These are phyloP conservation scores for Microchrysa polita DNA, from an alignment of 2,888 invertebrate genomes.

Conservation along the genomic window DNA sequence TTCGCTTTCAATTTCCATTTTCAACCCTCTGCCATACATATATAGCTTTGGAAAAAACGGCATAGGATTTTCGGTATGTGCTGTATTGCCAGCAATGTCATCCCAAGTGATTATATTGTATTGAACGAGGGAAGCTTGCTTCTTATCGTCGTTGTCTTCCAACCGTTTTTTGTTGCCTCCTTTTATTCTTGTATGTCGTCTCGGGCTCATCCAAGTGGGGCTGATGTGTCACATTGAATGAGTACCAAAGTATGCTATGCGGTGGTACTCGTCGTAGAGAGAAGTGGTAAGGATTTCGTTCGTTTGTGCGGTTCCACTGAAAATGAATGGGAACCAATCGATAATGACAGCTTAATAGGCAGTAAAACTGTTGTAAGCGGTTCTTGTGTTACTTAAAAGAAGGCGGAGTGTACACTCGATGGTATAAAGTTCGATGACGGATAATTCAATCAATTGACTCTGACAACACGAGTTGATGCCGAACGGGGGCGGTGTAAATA, in stretches of 20 bases:
- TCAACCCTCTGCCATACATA: neutral
- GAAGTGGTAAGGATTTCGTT: conserved; percentile 32
- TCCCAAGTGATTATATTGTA: conserved; percentile 14
- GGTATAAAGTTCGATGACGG: conserved; percentile 19
- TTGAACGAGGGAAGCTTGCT: neutral
- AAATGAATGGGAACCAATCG: conserved; percentile 42
- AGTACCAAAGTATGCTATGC: no score
- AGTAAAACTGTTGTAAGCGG: conserved; percentile 42
- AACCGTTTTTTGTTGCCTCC: neutral
- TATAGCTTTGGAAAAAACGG: no score
- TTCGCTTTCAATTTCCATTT: neutral
- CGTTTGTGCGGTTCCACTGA: conserved; percentile 1
- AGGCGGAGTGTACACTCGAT: neutral
- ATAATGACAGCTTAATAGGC: conserved; percentile 46
- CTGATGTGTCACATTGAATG: no score
- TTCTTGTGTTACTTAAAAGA: neutral
- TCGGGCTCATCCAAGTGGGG: neutral
- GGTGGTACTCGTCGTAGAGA: no score
- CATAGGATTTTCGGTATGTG: no score
- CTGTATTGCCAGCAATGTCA: conserved; percentile 23
- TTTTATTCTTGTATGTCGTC: conserved; percentile 25
- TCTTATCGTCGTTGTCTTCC: no score
- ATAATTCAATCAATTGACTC: conserved; percentile 25
- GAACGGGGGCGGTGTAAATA: no score
- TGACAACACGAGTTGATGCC: no score